Base-by-base conservation (phyloP, 2,113 vertebrate genomes). In the Zosterops lateralis region DNA sequence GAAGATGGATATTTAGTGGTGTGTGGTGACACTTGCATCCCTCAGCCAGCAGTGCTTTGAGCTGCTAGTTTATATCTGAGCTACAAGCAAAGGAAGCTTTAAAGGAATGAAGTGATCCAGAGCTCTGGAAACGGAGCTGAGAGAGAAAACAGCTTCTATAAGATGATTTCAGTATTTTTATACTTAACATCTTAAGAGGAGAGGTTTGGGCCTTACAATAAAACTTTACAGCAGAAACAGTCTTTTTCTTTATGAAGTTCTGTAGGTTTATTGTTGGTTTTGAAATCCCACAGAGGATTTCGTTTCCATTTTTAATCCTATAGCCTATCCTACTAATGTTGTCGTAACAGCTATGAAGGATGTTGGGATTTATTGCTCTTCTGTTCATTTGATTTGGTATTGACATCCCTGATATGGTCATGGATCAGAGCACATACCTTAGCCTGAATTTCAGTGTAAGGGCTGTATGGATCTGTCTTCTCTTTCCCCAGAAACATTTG, bases 201-300 rank as follows among this genome's bases (percentile, higher is more conserved):
- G 34, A 36, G 6, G 12, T 16, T 67, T 71, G 38, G 42, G 38
- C 38, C 34, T 64, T 66, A 25, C 73, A 78, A 29, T 94, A 87
- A 93, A 95, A 71, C 19, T 87, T 81, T 38, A 89, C 34, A 74
- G 84, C 47, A 81, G 65, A 24, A 92, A 50, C 28, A 45, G 11
- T 29, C 80, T 42, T n/a, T 36, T 89, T 34, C 70, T 87, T 89
- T 84, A 91, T 84, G 44, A 84, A 84, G 38, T 81, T 74, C 57
- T 79, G 4, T 62, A 60, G 29, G 66, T 81, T 92, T 53, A 8
- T 87, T 73, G n/a, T 40, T 92, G 22, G 45, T 73, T 83, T 87
- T 84, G 29, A 84, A 93, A 47, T 14, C 17, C 44, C 12, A 17
- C 44, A 31, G 65, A 78, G 19, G 31, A n/a, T 86, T 84, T 84